phyloP scores from a whole-genome alignment of 1,140 invertebrate genomes.

The Hirudo medicinalis region DNA sequence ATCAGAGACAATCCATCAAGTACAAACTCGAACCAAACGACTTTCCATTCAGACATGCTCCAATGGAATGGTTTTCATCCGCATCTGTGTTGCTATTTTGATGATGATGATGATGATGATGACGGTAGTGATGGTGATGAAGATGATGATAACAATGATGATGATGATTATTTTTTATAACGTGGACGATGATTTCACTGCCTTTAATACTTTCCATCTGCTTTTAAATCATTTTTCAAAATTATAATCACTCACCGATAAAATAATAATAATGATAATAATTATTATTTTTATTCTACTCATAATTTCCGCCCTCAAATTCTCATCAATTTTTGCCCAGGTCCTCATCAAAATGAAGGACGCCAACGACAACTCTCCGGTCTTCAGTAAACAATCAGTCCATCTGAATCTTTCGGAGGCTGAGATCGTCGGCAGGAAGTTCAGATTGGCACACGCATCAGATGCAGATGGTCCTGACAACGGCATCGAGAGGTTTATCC shows the following conservation, averaged over 20 bases:
- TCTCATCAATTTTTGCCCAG: not conserved
- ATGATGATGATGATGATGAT: too few relatives aligned
- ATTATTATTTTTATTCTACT: too few relatives aligned
- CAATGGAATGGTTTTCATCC: too few relatives aligned
- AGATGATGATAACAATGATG: too few relatives aligned
- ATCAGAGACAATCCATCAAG: slow-evolving; percentile 24
- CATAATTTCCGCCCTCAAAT: not conserved
- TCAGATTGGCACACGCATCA: slow-evolving; percentile 8
- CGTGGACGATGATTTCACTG: not conserved
- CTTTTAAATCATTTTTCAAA: not conserved
- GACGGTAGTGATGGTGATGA: too few relatives aligned
- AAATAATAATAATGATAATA: not conserved
- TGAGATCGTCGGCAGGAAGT: slow-evolving; percentile 7
- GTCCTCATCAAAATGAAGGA: slow-evolving; percentile 20
- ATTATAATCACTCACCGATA: not conserved
- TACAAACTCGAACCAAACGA: slow-evolving; percentile 23
- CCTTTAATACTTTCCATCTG: not conserved
- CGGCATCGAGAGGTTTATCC: slow-evolving; percentile 13
- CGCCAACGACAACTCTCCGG: slow-evolving; percentile 21
- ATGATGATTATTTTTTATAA: not conserved
- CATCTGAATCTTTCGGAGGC: slow-evolving; percentile 8
- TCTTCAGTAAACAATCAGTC: slow-evolving; percentile 15
- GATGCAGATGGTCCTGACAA: slow-evolving; percentile 20
- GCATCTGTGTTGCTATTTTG: too few relatives aligned
- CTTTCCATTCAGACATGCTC: slow-evolving; percentile 26